These are phyloP conservation scores for Hemitrygon akajei DNA, from an alignment of 2,797 vertebrate species.

Conservation along the genomic window DNA sequence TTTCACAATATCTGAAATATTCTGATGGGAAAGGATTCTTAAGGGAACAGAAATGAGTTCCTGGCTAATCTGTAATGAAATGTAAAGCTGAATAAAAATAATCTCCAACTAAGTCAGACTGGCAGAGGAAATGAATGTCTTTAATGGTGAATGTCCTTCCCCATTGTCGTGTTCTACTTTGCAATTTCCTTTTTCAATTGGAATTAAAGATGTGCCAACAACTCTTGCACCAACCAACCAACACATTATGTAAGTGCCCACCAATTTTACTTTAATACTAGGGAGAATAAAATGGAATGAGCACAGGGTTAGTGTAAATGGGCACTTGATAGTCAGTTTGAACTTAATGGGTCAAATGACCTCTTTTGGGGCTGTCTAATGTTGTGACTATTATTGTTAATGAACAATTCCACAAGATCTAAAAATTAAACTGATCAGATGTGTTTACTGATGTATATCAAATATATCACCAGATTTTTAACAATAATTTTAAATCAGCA, in stretches of 20 bases:
- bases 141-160: background rate
- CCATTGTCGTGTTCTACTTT: background rate
- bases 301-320: too few relatives aligned
- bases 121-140: background rate
- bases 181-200: background rate
- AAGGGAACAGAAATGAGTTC: background rate
- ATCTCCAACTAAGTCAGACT: background rate
- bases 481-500: too few relatives aligned
- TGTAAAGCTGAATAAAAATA: conserved; percentile 27
- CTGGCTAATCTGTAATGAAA: conserved; percentile 23
- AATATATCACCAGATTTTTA: too few relatives aligned
- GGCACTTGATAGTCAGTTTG: too few relatives aligned
- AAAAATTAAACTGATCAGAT: background rate
- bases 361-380: background rate
- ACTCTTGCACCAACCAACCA: too few relatives aligned
- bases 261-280: background rate
- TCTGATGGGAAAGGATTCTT: background rate
- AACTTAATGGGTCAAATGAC: too few relatives aligned
- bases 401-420: background rate
- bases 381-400: background rate
- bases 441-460: too few relatives aligned
- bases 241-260: background rate
- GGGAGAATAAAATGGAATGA: too few relatives aligned
- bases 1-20: conserved; percentile 7
- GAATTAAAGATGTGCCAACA: background rate